Evolutionary conservation across 1,140 invertebrate species (phyloP), one percentile per base, ranked within the genome.

Genomic region (Dendrolimus punctatus): DNA sequence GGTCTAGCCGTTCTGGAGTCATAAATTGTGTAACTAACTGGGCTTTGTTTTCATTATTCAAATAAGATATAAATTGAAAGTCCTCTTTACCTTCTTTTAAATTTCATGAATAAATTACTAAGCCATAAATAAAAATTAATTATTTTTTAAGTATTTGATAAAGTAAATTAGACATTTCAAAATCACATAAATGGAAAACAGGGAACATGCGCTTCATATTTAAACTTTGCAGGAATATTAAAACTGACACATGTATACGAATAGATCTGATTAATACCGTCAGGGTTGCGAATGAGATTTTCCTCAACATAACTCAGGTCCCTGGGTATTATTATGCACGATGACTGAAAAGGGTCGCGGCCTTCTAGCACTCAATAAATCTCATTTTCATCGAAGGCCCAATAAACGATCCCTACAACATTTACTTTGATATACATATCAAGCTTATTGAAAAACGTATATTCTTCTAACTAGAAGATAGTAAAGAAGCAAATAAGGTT

Each of bases 361-460:
- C 9, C 42, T n/a, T 23, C 49, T 52, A 53, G 46, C 49, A 41
- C 55, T 53, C 41, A 43, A 53, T 57, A 57, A 57, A 57, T 52
- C 55, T 45, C 49, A 40, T 53, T 53, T 57, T 39, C 40, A 10
- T 41, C 7, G 39, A 39, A 52, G 51, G 23, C 3, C 45, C 39
- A 41, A 8, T 52, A 57, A 57, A 10, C 39, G 42, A 9, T 41
- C 40, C 48, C 23, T 23, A 10, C 49, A 6, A 38, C 50, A 44
- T 44, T 51, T 51, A 44, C 39, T 36, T 8, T 38, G 10, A 51
- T 51, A 51, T 51, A 44, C 39, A 38, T 10, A 45, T 45, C 43
- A 8, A 5, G 23, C 8, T 10, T 45, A n/a, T 45, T 45, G 43
- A 45, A n/a, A n/a, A 45, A 45, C 43, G 43, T 10, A 10, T 45